Percentiles rank a stretch among this genome's conserved stretches.
Conservation (phyloP, 2,888 invertebrate species). For the Neocrepidodera transversa region DNA sequence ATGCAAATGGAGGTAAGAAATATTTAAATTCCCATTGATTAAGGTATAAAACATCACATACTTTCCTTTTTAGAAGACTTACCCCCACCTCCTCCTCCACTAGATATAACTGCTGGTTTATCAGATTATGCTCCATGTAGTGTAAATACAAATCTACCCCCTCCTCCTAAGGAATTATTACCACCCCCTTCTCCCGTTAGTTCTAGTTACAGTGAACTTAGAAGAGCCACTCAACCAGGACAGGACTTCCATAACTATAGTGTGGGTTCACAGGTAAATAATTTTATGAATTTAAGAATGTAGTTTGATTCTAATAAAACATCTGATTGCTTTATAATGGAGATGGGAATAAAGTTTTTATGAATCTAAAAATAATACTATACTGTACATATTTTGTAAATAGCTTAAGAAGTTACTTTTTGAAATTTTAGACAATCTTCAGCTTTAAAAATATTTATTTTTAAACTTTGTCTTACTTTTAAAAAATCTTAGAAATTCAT, state of each 20-base stretch:
- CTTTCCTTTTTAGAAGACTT: conserved; percentile 62
- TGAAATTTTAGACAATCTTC: no score
- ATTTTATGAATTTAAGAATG: neutral
- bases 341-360: neutral
- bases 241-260: conserved; percentile 66
- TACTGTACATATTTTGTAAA: neutral
- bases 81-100: conserved; percentile 69
- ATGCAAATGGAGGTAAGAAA: conserved; percentile 54
- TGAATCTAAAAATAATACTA: neutral
- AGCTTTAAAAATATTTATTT: neutral
- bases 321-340: neutral
- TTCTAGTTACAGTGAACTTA: conserved; percentile 87
- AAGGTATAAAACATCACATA: neutral
- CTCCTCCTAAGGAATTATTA: conserved; percentile 70
- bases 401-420: no score
- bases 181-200: conserved; percentile 91
- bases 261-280: conserved; percentile 71
- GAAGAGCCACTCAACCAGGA: conserved; percentile 76
- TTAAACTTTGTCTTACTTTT: no score
- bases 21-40: neutral
- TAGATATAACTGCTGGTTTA: conserved; percentile 61
- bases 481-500: no score
- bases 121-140: conserved; percentile 59
- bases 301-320: neutral
- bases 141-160: conserved; percentile 61